Evolutionary conservation across 2,888 invertebrate species (phyloP), one percentile per base, ranked within the genome.

Genomic region (Brassicogethes aeneus): DNA sequence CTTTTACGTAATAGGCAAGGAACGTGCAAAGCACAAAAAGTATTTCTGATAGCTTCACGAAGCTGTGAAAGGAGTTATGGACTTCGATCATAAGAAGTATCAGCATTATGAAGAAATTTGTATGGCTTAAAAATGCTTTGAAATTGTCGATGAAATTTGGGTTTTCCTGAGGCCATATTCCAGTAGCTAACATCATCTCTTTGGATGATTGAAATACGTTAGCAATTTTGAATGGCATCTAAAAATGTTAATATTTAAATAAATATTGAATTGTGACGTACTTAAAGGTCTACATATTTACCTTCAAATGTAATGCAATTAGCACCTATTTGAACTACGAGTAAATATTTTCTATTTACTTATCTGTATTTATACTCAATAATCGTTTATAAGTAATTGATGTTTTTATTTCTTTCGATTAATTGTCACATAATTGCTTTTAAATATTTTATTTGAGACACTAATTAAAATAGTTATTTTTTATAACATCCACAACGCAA

Each of bases 71-170:
- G 23, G 23, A 23, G 23, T 23, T 10, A 10, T 23, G 10, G 5
- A 23, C 5, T 10, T 23, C 23, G 23, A 23, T 23, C 5, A 5
- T 10, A 5, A 23, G 10, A 5, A 23, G 10, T 10, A 10, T 23
- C 23, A 23, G 5, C 23, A 23, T 23, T 23, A 23, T 7, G 10
- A 23, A 23, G 23, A 23, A 23, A 10, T 23, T 23, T 7, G 5
- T 15, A 32, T 38, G 15, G 23, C 3, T 15, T 38, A 34, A 34
- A 35, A 17, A 36, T 2, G n/a, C 17, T 13, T 38, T 38, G 23
- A 10, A 23, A 10, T 23, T 23, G 23, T 23, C 23, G 5, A 23
- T 5, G 10, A 23, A 23, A 5, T 5, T 23, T 10, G 23, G 5
- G 23, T 23, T 10, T 23, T 23, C 5, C 10, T 23, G 23, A 5